These are phyloP conservation scores for Acanthosoma haemorrhoidale DNA, from an alignment of 2,888 invertebrate genomes.

Conservation along the genomic window DNA sequence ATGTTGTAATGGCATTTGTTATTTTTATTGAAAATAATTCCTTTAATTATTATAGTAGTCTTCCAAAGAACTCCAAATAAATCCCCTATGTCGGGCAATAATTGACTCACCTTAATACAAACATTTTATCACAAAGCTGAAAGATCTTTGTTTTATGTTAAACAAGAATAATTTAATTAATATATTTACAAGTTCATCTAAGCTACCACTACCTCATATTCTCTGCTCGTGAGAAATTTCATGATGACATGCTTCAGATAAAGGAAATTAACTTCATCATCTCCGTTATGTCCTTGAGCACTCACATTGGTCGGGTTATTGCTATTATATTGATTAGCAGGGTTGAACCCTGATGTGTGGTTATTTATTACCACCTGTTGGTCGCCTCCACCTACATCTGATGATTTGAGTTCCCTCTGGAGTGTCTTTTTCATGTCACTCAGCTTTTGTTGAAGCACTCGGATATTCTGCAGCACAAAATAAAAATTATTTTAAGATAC, in stretches of 20 bases:
- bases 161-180: constrained; percentile 2
- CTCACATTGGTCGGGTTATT: background rate
- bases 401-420: constrained; percentile 70
- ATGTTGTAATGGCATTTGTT: too few relatives aligned
- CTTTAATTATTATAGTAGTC: too few relatives aligned
- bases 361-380: constrained; percentile 24
- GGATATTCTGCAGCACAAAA: constrained; percentile 63
- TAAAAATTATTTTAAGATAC: background rate
- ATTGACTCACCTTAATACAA: too few relatives aligned
- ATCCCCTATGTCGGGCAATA: too few relatives aligned
- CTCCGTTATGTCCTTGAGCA: constrained; percentile 31
- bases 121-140: too few relatives aligned
- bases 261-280: constrained; percentile 67
- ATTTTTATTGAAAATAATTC: too few relatives aligned
- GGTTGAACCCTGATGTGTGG: constrained; percentile 15
- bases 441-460: constrained; percentile 79
- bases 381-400: constrained; percentile 45
- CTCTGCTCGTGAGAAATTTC: constrained; percentile 84
- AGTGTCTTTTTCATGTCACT: constrained; percentile 87
- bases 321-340: constrained; percentile 10
- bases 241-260: constrained; percentile 90
- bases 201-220: constrained; percentile 54
- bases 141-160: background rate
- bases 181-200: background rate
- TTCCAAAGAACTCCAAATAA: too few relatives aligned